Base-by-base conservation (phyloP, 2,797 vertebrate genomes). In the Eulemur mongoz region DNA sequence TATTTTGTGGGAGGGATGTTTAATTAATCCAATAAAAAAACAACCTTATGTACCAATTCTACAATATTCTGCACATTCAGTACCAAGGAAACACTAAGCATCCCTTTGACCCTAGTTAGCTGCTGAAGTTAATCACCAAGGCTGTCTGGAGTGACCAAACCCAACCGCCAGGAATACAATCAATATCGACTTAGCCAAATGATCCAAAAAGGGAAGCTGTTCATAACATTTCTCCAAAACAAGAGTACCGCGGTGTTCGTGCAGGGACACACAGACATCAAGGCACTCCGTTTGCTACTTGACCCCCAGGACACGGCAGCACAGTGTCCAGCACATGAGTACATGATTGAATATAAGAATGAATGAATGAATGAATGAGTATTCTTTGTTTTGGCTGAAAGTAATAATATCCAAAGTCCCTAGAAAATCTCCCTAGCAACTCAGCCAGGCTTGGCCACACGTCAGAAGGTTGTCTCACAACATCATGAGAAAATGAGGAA, bases 1-100 rank as follows among this genome's bases (percentile, higher is more conserved):
- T 35, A 48, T 52, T 45, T 45, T 23, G 38, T 43, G 43, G 40
- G 35, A 90, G 27, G 32, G 61, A 72, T 27, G 2, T 67, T 75
- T 90, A 25, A 89, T 83, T 45, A 87, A 65, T 72, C 30, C 45
- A 59, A 78, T 45, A 22, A 30, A 72, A 59, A 59, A 93, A 87
- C 38, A 40, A 79, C 27, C 9, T 2, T 38, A 23, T 0, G 2
- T 38, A 61, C 54, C 40, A 48, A 35, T 72, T 45, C 40, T 23
- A 52, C 93, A n/a, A 65, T 32, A 38, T 27, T 91, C 79, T 65
- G 73, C 83, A 83, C 32, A 45, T 52, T 90, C 4, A 20, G 43
- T 20, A 35, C 35, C 4, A n/a, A 91, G 22, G 30, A 61, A 88
- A 73, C n/a, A 23, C 63, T 54, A 57, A 89, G 70, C 1, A 0